Evolutionary conservation across 2,888 invertebrate species (phyloP), one percentile per base, ranked within the genome.

Genomic region (Pardosa pseudoannulata): DNA sequence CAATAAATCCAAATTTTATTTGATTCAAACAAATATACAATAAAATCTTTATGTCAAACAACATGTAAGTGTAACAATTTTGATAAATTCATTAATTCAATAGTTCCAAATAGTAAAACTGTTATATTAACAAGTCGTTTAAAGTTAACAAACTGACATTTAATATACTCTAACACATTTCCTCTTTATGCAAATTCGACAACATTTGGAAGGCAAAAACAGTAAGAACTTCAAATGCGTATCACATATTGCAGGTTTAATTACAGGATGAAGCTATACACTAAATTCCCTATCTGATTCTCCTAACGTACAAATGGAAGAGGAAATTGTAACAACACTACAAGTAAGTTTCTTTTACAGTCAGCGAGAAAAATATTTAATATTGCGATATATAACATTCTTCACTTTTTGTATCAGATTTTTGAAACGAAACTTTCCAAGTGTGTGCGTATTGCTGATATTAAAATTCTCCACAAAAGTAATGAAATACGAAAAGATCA

Each of bases 401-500:
- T n/a, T 16, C 74, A 56, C 31, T 32, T 1, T 32, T 19, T 65
- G 7, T 11, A 67, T 32, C 1, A 11, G n/a, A 16, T 23, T 23
- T 56, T 19, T 32, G n/a, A 1, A 67, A 32, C 7, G 62, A 73
- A 36, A 56, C 68, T 32, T 36, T 67, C 9, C 67, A 31, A 64
- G 32, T 50, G 74, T 74, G 68, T 28, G 68, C 46, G 32, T 29
- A 65, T 81, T 68, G 46, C 50, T 75, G 68, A 81, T 75, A 75
- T 81, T 81, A 81, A 81, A 81, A 81, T 70, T 75, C 62, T 70
- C 75, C 62, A 70, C 75, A 62, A 81, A 78, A 28, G 29, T 32
- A 41, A 19, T 65, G 3, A 1, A n/a, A 31, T n/a, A 19, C 2
- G 11, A 16, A 29, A 9, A 2, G 13, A 3, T 29, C 31, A 65